Conservation (phyloP, 2,113 vertebrate species). For the Pitta sordida region DNA sequence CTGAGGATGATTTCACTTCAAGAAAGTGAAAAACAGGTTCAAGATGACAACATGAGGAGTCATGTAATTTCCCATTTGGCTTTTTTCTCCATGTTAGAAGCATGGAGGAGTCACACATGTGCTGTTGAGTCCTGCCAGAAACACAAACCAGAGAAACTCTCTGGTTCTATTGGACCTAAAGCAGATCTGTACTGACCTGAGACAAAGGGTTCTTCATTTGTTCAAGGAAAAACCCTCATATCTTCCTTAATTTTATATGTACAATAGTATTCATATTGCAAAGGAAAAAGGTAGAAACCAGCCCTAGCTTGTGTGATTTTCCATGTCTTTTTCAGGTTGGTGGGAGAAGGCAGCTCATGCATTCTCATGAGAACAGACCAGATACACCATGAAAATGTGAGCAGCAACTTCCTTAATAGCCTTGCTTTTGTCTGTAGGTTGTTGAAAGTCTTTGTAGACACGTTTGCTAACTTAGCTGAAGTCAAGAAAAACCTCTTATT, state of each 20-base stretch:
- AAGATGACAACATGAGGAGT: neutral
- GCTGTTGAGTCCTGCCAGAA: neutral
- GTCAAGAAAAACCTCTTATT: neutral
- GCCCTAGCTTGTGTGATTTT: neutral
- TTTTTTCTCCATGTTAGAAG: neutral
- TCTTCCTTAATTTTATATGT: neutral
- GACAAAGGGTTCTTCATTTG: neutral
- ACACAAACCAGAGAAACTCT: neutral
- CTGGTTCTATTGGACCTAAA: neutral
- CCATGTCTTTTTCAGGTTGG: neutral
- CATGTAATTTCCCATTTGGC: neutral
- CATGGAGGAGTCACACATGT: fast-evolving
- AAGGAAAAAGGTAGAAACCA: neutral
- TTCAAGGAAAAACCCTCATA: neutral
- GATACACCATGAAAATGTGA: neutral
- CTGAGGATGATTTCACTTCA: neutral
- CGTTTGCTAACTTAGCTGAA: neutral
- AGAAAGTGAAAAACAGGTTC: neutral
- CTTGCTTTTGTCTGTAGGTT: neutral
- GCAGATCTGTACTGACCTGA: neutral
- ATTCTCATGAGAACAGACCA: neutral
- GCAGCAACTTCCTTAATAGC: neutral
- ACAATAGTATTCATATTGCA: neutral
- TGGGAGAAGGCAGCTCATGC: neutral
- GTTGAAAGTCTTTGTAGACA: neutral